Percentiles rank a stretch among this genome's conserved stretches.
Conservation (phyloP, 2,888 invertebrate genomes). For the Scotopteryx bipunctaria region DNA sequence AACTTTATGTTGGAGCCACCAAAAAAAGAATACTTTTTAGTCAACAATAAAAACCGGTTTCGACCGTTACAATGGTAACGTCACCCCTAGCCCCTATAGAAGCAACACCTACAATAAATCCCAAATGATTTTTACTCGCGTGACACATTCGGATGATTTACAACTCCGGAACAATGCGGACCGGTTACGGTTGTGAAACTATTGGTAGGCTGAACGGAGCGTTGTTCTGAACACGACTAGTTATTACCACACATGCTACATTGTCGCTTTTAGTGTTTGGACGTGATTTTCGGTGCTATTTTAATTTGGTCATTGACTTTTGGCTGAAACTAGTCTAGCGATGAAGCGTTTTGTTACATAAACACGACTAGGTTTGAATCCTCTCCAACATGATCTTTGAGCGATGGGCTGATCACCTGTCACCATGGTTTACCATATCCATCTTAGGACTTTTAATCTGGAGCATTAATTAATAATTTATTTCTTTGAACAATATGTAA, state of each 20-base stretch:
- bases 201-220: constrained; percentile 58
- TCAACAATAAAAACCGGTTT: constrained; percentile 14
- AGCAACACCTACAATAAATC: constrained; percentile 65
- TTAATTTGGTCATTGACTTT: constrained; percentile 25
- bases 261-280: constrained; percentile 47
- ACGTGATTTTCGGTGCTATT: constrained; percentile 44
- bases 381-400: too few relatives aligned
- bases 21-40: background rate
- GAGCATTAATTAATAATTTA: too few relatives aligned
- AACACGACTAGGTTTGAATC: too few relatives aligned
- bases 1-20: background rate
- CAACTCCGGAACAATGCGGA: constrained; percentile 66
- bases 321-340: constrained; percentile 6
- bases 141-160: constrained; percentile 78
- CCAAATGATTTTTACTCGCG: constrained; percentile 74
- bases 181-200: constrained; percentile 71
- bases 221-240: constrained; percentile 59
- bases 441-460: too few relatives aligned
- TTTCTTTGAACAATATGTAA: too few relatives aligned
- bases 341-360: too few relatives aligned
- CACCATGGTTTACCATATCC: too few relatives aligned
- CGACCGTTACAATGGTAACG: constrained; percentile 59
- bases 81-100: constrained; percentile 52
- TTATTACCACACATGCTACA: constrained; percentile 49
- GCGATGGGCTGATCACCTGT: too few relatives aligned